phyloP scores from a whole-genome alignment of 1,140 invertebrate species.

The Chlorops oryzae region DNA sequence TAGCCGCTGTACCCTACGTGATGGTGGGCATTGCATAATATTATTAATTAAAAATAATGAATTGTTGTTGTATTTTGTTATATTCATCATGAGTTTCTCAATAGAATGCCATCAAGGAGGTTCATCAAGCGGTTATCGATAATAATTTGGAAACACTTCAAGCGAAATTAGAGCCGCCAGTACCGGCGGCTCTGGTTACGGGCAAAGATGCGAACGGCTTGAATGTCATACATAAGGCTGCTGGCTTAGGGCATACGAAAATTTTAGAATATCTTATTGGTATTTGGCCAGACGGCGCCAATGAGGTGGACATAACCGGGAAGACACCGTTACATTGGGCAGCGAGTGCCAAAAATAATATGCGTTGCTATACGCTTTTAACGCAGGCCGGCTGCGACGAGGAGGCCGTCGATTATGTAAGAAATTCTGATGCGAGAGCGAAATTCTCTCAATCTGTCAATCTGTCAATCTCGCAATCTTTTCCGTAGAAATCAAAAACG shows the following conservation, averaged over 20 bases:
- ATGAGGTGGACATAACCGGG: slow-evolving; percentile 70
- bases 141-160: slow-evolving; percentile 70
- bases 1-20: slow-evolving; percentile 79
- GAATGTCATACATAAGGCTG: slow-evolving; percentile 76
- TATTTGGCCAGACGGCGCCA: slow-evolving; percentile 62
- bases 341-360: slow-evolving; percentile 65
- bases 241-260: slow-evolving; percentile 67
- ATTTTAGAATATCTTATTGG: slow-evolving; percentile 68
- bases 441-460: background rate
- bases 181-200: slow-evolving; percentile 65
- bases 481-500: slow-evolving; percentile 71
- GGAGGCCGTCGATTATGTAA: slow-evolving; percentile 74
- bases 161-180: slow-evolving; percentile 59
- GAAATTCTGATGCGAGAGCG: slow-evolving; percentile 21
- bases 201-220: slow-evolving; percentile 75
- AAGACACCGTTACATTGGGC: slow-evolving; percentile 88
- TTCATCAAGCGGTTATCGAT: slow-evolving; percentile 69
- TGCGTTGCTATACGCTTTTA: slow-evolving; percentile 66
- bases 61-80: background rate
- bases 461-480: background rate
- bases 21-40: slow-evolving; percentile 57
- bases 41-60: background rate
- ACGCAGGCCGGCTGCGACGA: slow-evolving; percentile 71
- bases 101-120: slow-evolving; percentile 73
- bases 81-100: background rate